Percentiles rank a stretch among this genome's conserved stretches.
Evolutionary conservation across 2,797 vertebrate genomes (phyloP).

Genomic region (Crocidura indochinensis): DNA sequence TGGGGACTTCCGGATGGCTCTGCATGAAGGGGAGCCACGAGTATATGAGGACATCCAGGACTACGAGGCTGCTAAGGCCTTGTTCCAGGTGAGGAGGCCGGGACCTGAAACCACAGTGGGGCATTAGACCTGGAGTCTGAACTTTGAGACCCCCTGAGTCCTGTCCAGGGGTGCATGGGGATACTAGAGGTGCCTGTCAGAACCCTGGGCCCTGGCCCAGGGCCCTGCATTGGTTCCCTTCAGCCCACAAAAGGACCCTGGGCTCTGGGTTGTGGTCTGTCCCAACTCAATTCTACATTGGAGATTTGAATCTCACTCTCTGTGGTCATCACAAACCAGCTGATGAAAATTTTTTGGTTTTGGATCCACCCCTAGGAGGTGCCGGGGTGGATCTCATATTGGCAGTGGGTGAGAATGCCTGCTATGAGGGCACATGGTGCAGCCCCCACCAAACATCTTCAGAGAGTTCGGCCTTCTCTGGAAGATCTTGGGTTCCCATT

Average conservation of each 20-base stretch:
- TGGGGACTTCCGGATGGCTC: conserved; percentile 96
- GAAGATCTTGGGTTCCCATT: no score
- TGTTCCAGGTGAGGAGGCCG: conserved; percentile 93
- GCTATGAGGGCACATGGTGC: no score
- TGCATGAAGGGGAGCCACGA: conserved; percentile 93
- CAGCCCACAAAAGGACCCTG: neutral
- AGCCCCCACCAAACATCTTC: no score
- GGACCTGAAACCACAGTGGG: neutral
- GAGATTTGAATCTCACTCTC: no score
- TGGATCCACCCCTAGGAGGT: no score
- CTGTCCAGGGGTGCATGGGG: accelerated
- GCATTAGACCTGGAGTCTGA: accelerated
- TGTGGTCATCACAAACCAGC: neutral
- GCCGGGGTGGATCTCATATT: no score
- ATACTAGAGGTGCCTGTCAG: no score
- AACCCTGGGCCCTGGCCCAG: no score
- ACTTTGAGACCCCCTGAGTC: no score
- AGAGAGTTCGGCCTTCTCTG: no score
- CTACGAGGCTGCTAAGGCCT: conserved; percentile 95
- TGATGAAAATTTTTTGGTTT: neutral
- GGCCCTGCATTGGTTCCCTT: neutral
- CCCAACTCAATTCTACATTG: neutral
- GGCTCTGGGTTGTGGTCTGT: accelerated
- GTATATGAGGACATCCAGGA: conserved; percentile 97
- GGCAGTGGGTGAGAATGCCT: neutral